Base-by-base conservation (phyloP, 2,888 invertebrate genomes). In the Malacosoma neustria region DNA sequence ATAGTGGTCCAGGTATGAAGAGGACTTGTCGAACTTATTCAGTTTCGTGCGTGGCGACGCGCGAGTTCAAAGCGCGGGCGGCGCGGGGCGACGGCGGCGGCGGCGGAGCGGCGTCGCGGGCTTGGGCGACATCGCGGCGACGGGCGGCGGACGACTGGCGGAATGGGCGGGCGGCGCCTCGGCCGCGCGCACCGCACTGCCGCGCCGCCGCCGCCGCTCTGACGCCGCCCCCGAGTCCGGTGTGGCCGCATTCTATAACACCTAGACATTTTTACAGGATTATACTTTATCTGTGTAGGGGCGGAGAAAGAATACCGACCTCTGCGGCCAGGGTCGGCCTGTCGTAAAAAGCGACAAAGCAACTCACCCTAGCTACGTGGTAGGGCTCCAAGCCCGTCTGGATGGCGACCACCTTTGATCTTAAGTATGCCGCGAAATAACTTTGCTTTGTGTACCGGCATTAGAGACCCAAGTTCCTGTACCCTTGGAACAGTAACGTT, bases 101-200 rank as follows among this genome's bases (percentile, higher is more conserved):
- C 46, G 48, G 46, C 50, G 51, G 52, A 22, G 60, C 52, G 53
- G 54, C 57, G 58, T 51, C 54, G 61, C 55, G 56, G 54, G 62
- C 49, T 45, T 58, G 64, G 59, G 63, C 54, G 61, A 62, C 62
- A 69, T 64, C 59, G 72, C 72, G 67, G 54, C 55, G 61, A 54
- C 54, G 48, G 54, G 59, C 56, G 62, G 64, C 61, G 61, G 64
- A 52, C 71, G 72, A 74, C 76, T 74, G 76, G 75, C 76, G 74
- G 76, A 22, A 22, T 54, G 71, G 72, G 75, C 76, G 75, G 76
- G 75, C 76, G 74, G 76, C 77, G 75, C 75, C 66, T 58, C 74
- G 86, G 82, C 84, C 87, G 87, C 87, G 87, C 86, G 87, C 86
- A 84, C 84, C 87, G 77, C 85, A 84, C 80, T 77, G 80, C 71